phyloP scores from a whole-genome alignment of 1,140 invertebrate species.

The Galleria mellonella region DNA sequence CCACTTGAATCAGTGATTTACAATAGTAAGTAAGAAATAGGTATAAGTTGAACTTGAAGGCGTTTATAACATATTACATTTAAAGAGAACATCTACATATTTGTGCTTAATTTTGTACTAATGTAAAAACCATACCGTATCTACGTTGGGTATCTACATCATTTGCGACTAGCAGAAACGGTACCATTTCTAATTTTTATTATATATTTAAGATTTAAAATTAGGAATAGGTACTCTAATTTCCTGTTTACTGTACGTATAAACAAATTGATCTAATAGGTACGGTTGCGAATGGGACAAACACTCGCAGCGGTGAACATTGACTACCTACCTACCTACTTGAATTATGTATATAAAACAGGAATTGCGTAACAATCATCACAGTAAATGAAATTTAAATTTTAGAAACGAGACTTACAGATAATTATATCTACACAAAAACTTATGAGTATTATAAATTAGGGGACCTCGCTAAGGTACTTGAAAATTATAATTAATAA shows the following conservation, averaged over 20 bases:
- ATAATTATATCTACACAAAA: slow-evolving; percentile 50
- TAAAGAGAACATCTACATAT: slow-evolving; percentile 10
- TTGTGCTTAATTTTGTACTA: slow-evolving; percentile 33
- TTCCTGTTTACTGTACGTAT: slow-evolving; percentile 2
- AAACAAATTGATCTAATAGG: no score
- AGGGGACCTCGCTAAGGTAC: slow-evolving; percentile 41
- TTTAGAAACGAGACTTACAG: slow-evolving; percentile 32
- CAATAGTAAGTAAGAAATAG: slow-evolving; percentile 14
- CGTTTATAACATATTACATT: slow-evolving; percentile 12
- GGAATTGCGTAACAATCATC: slow-evolving; percentile 11
- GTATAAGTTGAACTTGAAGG: slow-evolving; percentile 11
- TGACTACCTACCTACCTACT: no score
- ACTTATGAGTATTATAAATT: slow-evolving; percentile 74
- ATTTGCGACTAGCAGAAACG: no score
- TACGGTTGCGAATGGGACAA: not conserved
- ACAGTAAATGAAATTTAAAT: slow-evolving; percentile 29
- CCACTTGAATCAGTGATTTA: slow-evolving; percentile 12
- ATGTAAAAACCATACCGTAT: slow-evolving; percentile 10
- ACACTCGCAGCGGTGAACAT: slow-evolving; percentile 3
- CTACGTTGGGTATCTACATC: slow-evolving; percentile 5
- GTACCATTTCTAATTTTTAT: no score
- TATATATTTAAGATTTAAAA: no score
- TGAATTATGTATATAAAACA: not conserved
- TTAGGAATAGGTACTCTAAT: not conserved
- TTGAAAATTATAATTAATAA: slow-evolving; percentile 68